Evolutionary conservation across 2,888 invertebrate species (phyloP), one percentile per base, ranked within the genome.

Genomic region (Caprella mutica): DNA sequence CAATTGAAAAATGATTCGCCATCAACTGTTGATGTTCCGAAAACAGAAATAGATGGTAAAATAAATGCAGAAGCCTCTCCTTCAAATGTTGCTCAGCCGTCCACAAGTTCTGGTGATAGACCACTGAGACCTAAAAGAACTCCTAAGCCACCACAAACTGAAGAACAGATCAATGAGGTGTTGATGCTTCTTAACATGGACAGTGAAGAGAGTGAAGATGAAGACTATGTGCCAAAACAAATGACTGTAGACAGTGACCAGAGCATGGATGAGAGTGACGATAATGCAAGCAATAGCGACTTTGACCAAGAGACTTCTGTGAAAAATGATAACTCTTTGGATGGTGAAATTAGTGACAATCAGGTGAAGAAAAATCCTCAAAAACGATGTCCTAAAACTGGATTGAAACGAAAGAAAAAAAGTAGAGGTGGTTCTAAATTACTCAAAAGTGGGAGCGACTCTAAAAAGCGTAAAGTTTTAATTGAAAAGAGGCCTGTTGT

Each of bases 191-290:
- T 64, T 17, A 60, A 64, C 23, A 58, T 64, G 64, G 64, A 64
- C 19, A 60, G 60, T 27, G 64, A 64, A 50, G 64, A 64, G 40
- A 64, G 64, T 44, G 64, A 64, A 35, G 64, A 64, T 51, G 64
- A 64, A 55, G 64, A 64, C 39, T 64, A 64, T 39, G 52, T 64
- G 24, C 64, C 64, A 12, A 53, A 53, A 26, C 58, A 59, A n/a
- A 9, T 51, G 14, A 30, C 43, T 19, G 56, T 50, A 12, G 59
- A 59, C 21, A 59, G 56, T 33, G 56, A 59, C 17, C 56, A 40
- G 5, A 26, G 19, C 23, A 30, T 27, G 9, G 29, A 26, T 12
- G 55, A 44, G 23, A 44, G 33, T 29, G 56, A 40, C 5, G 57
- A 48, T 26, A 42, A 52, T 21, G 26, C 23, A 1, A 30, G 21